Base-by-base conservation (phyloP, 2,888 invertebrate genomes). In the Trichacis sp. region DNA sequence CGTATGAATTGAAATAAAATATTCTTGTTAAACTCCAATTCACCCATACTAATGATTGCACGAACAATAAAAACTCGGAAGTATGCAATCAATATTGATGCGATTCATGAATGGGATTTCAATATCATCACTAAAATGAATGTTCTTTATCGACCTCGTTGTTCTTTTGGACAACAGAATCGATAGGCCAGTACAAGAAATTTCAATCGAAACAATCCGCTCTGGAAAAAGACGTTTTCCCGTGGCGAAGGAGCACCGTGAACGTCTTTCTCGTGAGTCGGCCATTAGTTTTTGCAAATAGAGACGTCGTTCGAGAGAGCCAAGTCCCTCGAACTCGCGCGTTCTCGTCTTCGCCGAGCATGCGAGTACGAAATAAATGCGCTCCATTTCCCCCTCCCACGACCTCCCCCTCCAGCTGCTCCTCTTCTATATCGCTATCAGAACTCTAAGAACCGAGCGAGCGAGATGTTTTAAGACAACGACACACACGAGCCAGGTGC, bases 401-500 rank as follows among this genome's bases (percentile, higher is more conserved):
- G 24, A 24, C 24, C 24, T 12, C 6, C 40, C 12, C 15, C 12
- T 33, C n/a, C 42, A 17, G 42, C 19, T 11, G 20, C 18, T 18
- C 45, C 20, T 45, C 4, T 45, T 45, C 18, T 11, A 12, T 40
- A 40, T 40, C 66, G 64, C 56, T 66, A 69, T 69, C 69, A 58
- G 40, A 14, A 59, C 71, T 72, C 72, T 60, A 55, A 74, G 73
- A 70, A 72, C 65, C 66, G 40, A 15, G 67, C 70, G 60, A 64
- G 59, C 69, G 64, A 68, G 67, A 69, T 64, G 69, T 67, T 66
- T 64, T 60, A 66, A 58, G 69, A 66, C 69, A 71, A 65, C 60
- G 45, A 43, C 58, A 57, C 65, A 71, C 69, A 73, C 64, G 66
- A 73, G 77, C 79, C 80, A 80, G 79, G 80, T 80, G 80, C 80